These are phyloP conservation scores for Cerastis rubricosa DNA, from an alignment of 2,888 invertebrate genomes.

Conservation along the genomic window DNA sequence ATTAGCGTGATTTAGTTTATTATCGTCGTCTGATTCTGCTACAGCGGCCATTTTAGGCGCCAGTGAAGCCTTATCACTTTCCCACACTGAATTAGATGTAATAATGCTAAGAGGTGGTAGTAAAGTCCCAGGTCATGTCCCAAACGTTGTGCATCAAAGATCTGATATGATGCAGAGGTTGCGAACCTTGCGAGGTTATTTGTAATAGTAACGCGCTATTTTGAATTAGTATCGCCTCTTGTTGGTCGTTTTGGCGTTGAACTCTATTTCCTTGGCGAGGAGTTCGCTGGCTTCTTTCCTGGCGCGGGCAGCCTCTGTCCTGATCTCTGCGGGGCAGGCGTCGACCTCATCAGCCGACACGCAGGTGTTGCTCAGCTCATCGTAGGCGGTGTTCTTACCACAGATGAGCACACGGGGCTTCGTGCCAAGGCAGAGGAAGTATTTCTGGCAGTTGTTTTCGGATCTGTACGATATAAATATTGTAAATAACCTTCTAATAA, in stretches of 20 bases:
- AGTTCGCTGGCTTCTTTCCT: slow-evolving; percentile 79
- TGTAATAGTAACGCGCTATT: background rate
- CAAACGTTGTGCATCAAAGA: slow-evolving; percentile 47
- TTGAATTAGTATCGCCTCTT: slow-evolving; percentile 47
- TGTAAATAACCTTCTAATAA: too few relatives aligned
- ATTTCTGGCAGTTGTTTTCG: slow-evolving; percentile 93
- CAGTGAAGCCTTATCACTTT: too few relatives aligned
- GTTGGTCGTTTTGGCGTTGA: slow-evolving; percentile 62
- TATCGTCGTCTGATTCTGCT: background rate
- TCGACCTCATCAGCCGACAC: slow-evolving; percentile 95
- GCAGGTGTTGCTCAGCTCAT: slow-evolving; percentile 93
- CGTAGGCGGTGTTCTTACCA: slow-evolving; percentile 94
- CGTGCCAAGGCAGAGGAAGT: slow-evolving; percentile 94
- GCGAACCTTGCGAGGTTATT: slow-evolving; percentile 18
- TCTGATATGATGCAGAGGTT: slow-evolving; percentile 31
- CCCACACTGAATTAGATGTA: background rate
- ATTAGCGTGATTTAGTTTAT: background rate
- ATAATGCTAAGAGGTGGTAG: slow-evolving; percentile 1
- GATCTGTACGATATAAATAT: slow-evolving; percentile 82
- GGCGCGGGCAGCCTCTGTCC: slow-evolving; percentile 75
- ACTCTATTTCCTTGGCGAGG: slow-evolving; percentile 77
- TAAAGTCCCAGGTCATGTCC: slow-evolving; percentile 21
- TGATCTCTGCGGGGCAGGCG: slow-evolving; percentile 91
- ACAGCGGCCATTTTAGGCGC: background rate
- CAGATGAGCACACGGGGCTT: slow-evolving; percentile 94